Evolutionary conservation across 2,113 vertebrate species (phyloP).

Genomic region (Agapornis roseicollis): DNA sequence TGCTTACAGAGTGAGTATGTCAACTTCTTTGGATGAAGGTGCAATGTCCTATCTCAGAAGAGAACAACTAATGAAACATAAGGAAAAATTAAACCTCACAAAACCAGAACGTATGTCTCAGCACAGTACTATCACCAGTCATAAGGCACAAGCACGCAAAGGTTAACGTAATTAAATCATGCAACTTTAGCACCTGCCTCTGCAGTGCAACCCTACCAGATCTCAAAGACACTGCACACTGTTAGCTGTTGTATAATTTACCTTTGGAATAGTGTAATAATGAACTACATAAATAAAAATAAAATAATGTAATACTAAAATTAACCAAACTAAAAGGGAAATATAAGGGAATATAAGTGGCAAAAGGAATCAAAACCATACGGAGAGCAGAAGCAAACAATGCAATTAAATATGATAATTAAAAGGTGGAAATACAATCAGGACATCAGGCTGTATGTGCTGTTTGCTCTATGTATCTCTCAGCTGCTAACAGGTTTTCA

Average conservation of each 20-base stretch:
- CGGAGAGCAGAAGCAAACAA: not conserved
- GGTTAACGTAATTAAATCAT: not conserved
- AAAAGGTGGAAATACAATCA: not conserved
- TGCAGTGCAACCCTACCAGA: not conserved
- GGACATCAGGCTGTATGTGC: not conserved
- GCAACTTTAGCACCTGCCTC: not conserved
- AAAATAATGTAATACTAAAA: not conserved
- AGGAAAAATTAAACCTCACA: not conserved
- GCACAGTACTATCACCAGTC: not conserved
- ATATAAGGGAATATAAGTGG: not conserved
- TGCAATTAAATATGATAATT: not conserved
- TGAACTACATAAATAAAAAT: too few relatives aligned
- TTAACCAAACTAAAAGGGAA: not conserved
- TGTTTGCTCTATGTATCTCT: not conserved
- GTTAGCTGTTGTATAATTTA: not conserved
- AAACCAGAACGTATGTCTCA: not conserved
- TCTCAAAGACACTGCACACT: rapidly evolving
- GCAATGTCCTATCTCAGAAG: not conserved
- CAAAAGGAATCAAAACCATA: not conserved
- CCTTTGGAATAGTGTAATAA: not conserved
- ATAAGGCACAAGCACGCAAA: not conserved
- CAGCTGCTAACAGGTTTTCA: not conserved
- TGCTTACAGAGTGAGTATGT: not conserved
- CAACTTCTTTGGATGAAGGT: not conserved
- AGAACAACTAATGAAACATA: not conserved